Evolutionary conservation across 2,888 invertebrate genomes (phyloP), one percentile per base, ranked within the genome.

Genomic region (Aphelenchoides bicaudatus): DNA sequence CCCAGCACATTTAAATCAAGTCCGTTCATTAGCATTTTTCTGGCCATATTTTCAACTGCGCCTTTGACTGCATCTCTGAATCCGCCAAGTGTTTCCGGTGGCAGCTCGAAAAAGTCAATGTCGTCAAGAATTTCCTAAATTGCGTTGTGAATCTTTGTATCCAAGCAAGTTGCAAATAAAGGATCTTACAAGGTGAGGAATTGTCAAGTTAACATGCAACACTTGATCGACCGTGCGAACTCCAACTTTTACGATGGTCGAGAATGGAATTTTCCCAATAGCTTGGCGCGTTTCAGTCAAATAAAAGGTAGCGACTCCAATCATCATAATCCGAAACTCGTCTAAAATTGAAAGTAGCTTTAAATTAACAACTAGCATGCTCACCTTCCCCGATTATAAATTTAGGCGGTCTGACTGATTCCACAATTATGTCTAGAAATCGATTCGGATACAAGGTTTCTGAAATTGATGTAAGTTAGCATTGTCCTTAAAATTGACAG

Each of bases 381-480:
- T 55, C n/a, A 64, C 66, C 59, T 66, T 65, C 51, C 10, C 38
- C 30, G 25, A 64, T 59, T 27, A 29, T 25, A 16, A 64, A 29
- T 19, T 37, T 16, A 3, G 65, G 65, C 6, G 65, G 37, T 47
- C 56, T 34, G 16, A 61, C 43, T n/a, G 66, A 50, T 25, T 65
- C 65, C 13, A 70, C 38, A 8, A 55, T 38, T 10, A 72, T 50
- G 31, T 67, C 67, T 25, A 67, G 29, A 34, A 61, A 61, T 29
- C 57, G 28, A 37, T 72, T 58, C 3, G 67, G 67, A 34, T 65
- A 72, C 49, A n/a, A n/a, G n/a, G n/a, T n/a, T n/a, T n/a, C n/a
- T n/a, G n/a, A n/a, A n/a, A n/a, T n/a, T n/a, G n/a, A n/a, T n/a
- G n/a, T n/a, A n/a, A n/a, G n/a, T n/a, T n/a, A n/a, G n/a, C n/a